Evolutionary conservation across 2,797 vertebrate species (phyloP), one percentile per base, ranked within the genome.

Genomic region (Chaetodon trifasciatus): DNA sequence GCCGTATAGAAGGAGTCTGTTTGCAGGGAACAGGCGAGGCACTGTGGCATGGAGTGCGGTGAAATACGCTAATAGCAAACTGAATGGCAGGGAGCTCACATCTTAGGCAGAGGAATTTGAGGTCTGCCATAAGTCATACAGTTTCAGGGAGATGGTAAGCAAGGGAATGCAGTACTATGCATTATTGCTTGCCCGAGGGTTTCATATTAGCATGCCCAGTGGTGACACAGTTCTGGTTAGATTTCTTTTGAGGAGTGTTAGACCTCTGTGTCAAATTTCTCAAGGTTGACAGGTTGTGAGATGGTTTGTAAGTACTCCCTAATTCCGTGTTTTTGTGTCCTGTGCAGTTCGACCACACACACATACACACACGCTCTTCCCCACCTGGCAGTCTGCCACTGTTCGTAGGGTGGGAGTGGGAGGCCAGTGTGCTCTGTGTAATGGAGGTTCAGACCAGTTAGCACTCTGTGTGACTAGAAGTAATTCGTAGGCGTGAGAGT

Each of bases 1-100:
- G 92, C 91, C 76, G 69, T 87, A 93, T 95, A 95, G 93, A 96
- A 92, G 92, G 91, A 92, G 93, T 92, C 94, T 95, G 94, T 96
- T 93, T 94, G 91, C 87, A 85, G 87, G 72, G 91, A 95, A 96
- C 95, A 96, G 95, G 91, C 89, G 56, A 72, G 62, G 86, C 91
- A 93, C 94, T 96, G 95, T 96, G 89, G 89, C 68, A 42, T 67
- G 64, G 86, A 90, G 91, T 92, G 85, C 78, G 69, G 87, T 91
- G 90, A 91, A 90, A 88, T 87, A 86, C 78, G 82, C 93, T 93
- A 90, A 93, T 94, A 90, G 89, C 92, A 56, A 88, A 82, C 92
- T 93, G 88, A 95, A 94, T 94, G 89, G 88, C 86, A 85, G 81
- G 58, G 86, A 82, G 74, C 88, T 92, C 78, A 77, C 87, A 85